Conservation (phyloP, 2,888 invertebrate species). For the Criorhina ranunculi region DNA sequence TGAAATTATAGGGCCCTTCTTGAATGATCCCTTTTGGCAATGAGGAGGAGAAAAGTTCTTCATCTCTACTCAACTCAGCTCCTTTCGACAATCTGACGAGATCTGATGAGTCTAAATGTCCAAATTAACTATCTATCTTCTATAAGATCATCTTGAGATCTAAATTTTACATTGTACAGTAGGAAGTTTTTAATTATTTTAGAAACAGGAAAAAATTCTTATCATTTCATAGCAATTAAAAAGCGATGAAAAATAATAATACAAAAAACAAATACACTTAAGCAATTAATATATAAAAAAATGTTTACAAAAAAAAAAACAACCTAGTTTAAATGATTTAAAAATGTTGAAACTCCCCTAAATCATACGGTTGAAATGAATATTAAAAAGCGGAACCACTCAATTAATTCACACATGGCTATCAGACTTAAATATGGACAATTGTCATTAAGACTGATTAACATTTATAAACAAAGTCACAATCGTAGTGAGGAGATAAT, state of each 20-base stretch:
- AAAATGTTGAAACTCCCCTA: background rate
- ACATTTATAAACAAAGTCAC: constrained; percentile 24
- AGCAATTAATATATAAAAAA: background rate
- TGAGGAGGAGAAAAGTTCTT: no score
- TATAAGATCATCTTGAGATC: no score
- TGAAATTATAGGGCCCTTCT: no score
- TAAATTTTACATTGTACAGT: no score
- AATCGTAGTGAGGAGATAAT: constrained; percentile 14
- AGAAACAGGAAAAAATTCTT: background rate
- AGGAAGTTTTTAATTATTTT: no score
- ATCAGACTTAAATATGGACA: background rate
- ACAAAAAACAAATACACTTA: background rate
- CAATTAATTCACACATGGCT: constrained; percentile 40
- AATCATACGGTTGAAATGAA: constrained; percentile 9
- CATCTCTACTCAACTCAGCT: no score
- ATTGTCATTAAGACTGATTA: constrained; percentile 27
- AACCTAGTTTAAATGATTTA: background rate
- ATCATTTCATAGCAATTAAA: constrained; percentile 24
- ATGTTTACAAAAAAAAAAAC: background rate
- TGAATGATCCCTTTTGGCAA: no score
- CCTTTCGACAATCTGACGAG: no score
- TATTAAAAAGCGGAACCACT: constrained; percentile 17
- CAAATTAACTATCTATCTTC: no score
- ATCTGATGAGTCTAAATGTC: no score
- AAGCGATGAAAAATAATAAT: background rate